Base-by-base conservation (phyloP, 2,888 invertebrate genomes). In the Luperina nickerlii region DNA sequence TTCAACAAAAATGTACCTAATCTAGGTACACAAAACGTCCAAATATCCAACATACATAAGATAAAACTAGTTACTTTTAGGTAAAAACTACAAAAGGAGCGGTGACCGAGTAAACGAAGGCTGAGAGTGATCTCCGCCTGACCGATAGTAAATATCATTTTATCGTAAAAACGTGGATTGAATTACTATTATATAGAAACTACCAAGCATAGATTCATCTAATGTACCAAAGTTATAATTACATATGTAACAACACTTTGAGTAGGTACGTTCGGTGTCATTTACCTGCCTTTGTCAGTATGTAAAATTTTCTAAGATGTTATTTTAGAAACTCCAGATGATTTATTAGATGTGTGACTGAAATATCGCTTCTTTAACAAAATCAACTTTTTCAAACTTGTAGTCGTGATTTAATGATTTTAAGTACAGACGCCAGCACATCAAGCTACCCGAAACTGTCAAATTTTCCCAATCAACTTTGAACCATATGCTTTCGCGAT, bases 141-240 rank as follows among this genome's bases (percentile, higher is more conserved):
- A 71, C 81, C 77, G 57, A 45, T 74, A 84, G 24, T 48, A 71
- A 76, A 83, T 70, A 67, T 73, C 0, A 76, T 63, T 76, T 67
- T 66, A 81, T 74, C 62, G 32, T 54, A 42, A 18, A 4, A 51
- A 76, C 63, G 51, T 63, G 48, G 27, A 32, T 20, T 68, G 70
- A 74, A 63, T 72, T 38, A 76, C 54, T 62, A 57, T 24, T 57
- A 9, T 24, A 54, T 66, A 27, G 24, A n/a, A 65, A 81, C 8
- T n/a, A 6, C 13, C 4, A 71, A 42, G 18, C 13, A 63, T 15
- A 79, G 7, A 63, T 71, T 32, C 20, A 32, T 57, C 0, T 32
- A 24, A 63, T 57, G 20, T 13, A 54, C 13, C 18, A 75, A 71
- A 62, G n/a, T 71, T 18, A n/a, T n/a, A 60, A 18, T 38, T 38